Percentiles rank a stretch among this genome's conserved stretches.
These are phyloP conservation scores for Sarcophaga caerulescens DNA, from an alignment of 2,888 invertebrate genomes.

Conservation along the genomic window DNA sequence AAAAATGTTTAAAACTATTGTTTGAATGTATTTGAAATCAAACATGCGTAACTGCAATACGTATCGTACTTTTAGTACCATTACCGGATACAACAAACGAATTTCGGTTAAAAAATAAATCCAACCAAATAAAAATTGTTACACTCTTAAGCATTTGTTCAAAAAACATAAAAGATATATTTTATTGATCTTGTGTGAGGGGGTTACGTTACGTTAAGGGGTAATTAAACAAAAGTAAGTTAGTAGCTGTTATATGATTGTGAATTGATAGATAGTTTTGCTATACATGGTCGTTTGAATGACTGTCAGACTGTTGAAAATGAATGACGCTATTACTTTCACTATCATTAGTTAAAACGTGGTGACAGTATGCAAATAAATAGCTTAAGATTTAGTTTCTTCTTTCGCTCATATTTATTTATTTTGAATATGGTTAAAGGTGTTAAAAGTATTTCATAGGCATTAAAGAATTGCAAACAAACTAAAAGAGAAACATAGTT, in stretches of 20 bases:
- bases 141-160: background rate
- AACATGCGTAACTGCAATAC: slow-evolving; percentile 19
- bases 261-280: background rate
- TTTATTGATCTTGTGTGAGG: background rate
- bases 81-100: background rate
- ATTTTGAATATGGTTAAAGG: background rate
- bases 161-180: background rate
- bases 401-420: background rate
- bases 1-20: background rate
- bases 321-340: slow-evolving; percentile 45
- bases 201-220: background rate
- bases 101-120: background rate
- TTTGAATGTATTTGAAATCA: slow-evolving; percentile 7
- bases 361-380: slow-evolving; percentile 51
- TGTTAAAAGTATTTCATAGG: slow-evolving; percentile 15
- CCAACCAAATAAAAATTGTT: slow-evolving; percentile 14
- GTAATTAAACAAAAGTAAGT: background rate
- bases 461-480: slow-evolving; percentile 7
- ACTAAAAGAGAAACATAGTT: background rate
- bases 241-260: background rate
- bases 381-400: slow-evolving; percentile 10
- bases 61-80: background rate
- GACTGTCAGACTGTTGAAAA: background rate
- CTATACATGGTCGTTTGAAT: background rate
- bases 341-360: slow-evolving; percentile 30